Conservation (phyloP, 1,140 invertebrate genomes). For the Octopus bimaculoides region DNA sequence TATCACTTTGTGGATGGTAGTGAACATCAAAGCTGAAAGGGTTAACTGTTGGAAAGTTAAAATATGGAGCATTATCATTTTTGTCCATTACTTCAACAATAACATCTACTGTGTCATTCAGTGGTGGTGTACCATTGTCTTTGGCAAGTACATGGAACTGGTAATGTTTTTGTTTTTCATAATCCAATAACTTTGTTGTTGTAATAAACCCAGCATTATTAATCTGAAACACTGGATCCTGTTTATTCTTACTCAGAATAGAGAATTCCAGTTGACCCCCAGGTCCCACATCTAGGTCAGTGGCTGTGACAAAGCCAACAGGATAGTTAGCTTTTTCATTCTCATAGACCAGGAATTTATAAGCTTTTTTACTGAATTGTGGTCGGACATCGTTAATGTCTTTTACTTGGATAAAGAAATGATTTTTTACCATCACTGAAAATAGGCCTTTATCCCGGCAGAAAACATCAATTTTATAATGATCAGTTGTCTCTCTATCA, state of each 20-base stretch:
- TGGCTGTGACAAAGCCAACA: constrained; percentile 1
- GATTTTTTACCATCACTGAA: constrained; percentile 12
- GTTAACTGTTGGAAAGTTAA: no score
- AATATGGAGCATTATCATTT: no score
- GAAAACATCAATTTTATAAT: constrained; percentile 19
- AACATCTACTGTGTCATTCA: no score
- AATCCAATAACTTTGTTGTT: no score
- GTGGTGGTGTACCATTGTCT: no score
- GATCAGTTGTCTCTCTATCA: constrained; percentile 17
- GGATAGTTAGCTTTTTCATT: constrained; percentile 6
- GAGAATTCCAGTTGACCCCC: background rate
- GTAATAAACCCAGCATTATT: background rate
- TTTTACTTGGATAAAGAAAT: constrained; percentile 20
- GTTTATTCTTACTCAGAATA: background rate
- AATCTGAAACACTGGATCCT: background rate
- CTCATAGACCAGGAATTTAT: constrained; percentile 12
- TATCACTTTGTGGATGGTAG: no score
- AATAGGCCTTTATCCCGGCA: constrained; percentile 21
- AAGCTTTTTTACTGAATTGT: constrained; percentile 17
- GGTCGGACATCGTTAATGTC: constrained; percentile 27
- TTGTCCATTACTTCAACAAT: no score
- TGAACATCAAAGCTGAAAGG: no score
- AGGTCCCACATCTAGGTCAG: background rate
- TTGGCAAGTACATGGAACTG: no score
- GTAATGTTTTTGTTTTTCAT: no score